These are phyloP conservation scores for Gymnocephalus cernua DNA, from an alignment of 2,113 vertebrate genomes.

Conservation along the genomic window DNA sequence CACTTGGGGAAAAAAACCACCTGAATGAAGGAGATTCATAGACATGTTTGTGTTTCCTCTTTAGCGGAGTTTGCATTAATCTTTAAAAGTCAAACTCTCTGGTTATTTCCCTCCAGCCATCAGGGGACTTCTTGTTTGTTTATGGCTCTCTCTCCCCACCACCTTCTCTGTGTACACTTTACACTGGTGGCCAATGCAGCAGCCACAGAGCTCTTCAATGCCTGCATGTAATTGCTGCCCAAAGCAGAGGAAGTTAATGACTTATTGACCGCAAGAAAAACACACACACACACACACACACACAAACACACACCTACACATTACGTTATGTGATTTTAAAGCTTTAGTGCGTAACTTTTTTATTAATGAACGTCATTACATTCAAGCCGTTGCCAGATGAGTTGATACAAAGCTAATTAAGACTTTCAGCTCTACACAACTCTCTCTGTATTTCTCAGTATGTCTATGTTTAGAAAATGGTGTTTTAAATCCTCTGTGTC, in stretches of 20 bases:
- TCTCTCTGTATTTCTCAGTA: too few relatives aligned
- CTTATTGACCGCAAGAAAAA: constrained; percentile 37
- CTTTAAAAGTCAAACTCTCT: constrained; percentile 45
- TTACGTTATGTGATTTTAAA: neutral
- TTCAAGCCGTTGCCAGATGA: too few relatives aligned
- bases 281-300: constrained; percentile 2
- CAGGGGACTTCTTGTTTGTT: constrained; percentile 65
- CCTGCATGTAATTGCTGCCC: constrained; percentile 51
- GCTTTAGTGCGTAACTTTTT: too few relatives aligned
- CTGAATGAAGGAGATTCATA: constrained; percentile 58
- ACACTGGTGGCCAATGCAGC: constrained; percentile 37
- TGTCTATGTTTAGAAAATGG: too few relatives aligned
- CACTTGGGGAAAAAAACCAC: constrained; percentile 19
- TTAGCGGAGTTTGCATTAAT: constrained; percentile 63
- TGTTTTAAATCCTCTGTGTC: too few relatives aligned
- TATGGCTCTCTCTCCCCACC: constrained; percentile 22
- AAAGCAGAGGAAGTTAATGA: constrained; percentile 55
- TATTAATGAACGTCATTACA: too few relatives aligned
- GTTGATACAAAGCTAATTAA: too few relatives aligned
- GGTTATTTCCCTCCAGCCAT: constrained; percentile 42
- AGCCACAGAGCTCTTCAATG: constrained; percentile 43
- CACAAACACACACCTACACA: constrained; percentile 6
- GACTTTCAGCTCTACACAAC: too few relatives aligned
- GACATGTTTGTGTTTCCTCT: constrained; percentile 69
- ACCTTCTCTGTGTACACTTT: constrained; percentile 4